Percentiles rank a stretch among this genome's conserved stretches.
Evolutionary conservation across 1,140 invertebrate species (phyloP).

Genomic region (Drosophila mauritiana): DNA sequence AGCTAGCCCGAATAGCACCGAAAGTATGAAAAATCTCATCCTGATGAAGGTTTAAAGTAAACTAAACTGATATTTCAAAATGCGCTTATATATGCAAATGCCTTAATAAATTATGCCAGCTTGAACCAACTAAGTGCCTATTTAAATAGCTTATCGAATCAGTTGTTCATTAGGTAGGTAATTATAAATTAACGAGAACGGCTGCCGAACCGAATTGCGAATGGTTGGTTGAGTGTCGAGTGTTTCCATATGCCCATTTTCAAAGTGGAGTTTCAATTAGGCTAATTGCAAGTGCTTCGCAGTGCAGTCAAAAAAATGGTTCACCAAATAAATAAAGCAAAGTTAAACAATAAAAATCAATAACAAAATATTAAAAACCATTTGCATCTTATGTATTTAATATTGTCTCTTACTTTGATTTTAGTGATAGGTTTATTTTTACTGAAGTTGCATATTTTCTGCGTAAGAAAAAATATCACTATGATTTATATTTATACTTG

Average conservation of each 20-base stretch:
- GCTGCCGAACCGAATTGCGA: conserved; percentile 1
- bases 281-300: conserved; percentile 7
- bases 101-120: background rate
- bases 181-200: conserved; percentile 4
- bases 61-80: background rate
- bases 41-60: background rate
- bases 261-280: conserved; percentile 14
- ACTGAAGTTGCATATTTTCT: too few species aligned
- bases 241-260: background rate
- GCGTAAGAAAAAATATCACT: too few species aligned
- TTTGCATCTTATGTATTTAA: too few species aligned
- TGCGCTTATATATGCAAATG: background rate
- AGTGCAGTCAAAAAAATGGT: background rate
- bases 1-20: background rate
- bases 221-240: background rate
- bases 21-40: background rate
- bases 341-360: too few species aligned
- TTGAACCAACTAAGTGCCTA: background rate
- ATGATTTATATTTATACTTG: too few species aligned
- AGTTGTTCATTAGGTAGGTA: background rate
- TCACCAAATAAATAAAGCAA: background rate
- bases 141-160: background rate
- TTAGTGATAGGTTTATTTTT: too few species aligned
- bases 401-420: too few species aligned
- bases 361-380: too few species aligned